Percentiles rank a stretch among this genome's conserved stretches.
Evolutionary conservation across 2,888 invertebrate species (phyloP).

Genomic region (Lagria hirta): DNA sequence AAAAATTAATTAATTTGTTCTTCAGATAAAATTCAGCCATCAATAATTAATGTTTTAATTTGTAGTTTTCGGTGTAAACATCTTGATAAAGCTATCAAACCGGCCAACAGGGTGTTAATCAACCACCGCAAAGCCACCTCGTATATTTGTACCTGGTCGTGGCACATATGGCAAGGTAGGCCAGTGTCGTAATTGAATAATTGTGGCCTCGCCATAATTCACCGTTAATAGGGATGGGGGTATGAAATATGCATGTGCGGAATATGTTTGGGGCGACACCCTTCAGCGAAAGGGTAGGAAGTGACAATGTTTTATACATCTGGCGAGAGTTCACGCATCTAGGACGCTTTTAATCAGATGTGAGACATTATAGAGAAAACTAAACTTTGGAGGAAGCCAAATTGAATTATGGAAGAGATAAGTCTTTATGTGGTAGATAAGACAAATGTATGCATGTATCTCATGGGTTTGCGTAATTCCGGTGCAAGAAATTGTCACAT

Average conservation of each 20-base stretch:
- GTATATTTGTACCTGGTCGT: conserved; percentile 24
- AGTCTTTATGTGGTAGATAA: too few species aligned
- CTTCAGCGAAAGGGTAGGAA: conserved; percentile 47
- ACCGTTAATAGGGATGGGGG: conserved; percentile 45
- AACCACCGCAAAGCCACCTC: conserved; percentile 32
- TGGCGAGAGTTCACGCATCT: conserved; percentile 37
- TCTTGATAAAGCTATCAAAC: conserved; percentile 22
- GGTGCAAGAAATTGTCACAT: too few species aligned
- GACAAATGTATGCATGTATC: too few species aligned
- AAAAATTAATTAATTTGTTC: too few species aligned
- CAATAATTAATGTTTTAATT: too few species aligned
- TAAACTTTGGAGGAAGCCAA: too few species aligned
- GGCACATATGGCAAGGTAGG: conserved; percentile 30
- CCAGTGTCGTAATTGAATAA: conserved; percentile 48
- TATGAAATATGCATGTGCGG: conserved; percentile 48
- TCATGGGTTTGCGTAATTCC: too few species aligned
- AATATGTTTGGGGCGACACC: conserved; percentile 45
- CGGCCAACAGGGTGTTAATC: conserved; percentile 39
- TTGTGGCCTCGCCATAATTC: conserved; percentile 49
- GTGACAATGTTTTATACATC: conserved; percentile 51
- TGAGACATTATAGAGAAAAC: conserved; percentile 5
- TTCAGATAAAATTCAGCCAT: too few species aligned
- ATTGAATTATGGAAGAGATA: too few species aligned
- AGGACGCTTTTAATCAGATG: conserved; percentile 21
- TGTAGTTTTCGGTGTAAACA: too few species aligned